Conservation (phyloP, 2,113 vertebrate genomes). For the Saimiri boliviensis region DNA sequence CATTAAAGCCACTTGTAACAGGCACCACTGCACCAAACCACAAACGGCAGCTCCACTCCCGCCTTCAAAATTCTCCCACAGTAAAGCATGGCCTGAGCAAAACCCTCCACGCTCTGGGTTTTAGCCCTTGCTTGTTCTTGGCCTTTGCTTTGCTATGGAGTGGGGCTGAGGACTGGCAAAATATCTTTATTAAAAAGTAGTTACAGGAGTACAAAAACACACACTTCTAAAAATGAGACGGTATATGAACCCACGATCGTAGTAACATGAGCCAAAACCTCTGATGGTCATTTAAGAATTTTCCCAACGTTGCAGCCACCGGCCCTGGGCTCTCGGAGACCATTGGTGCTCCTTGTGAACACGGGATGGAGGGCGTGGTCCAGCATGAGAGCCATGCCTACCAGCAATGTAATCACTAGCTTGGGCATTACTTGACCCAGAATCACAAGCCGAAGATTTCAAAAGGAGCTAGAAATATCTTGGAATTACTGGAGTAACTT, state of each 20-base stretch:
- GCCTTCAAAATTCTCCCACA: background rate
- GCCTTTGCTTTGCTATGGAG: background rate
- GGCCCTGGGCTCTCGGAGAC: background rate
- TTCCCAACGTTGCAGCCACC: background rate
- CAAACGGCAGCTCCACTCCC: conserved; percentile 47
- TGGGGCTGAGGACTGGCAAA: background rate
- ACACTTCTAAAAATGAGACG: background rate
- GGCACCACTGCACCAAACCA: conserved; percentile 40
- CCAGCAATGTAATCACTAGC: background rate
- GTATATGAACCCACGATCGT: background rate
- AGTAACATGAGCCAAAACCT: background rate
- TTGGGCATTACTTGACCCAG: background rate
- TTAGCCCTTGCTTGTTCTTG: background rate
- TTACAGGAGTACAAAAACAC: background rate
- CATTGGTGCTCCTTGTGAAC: background rate
- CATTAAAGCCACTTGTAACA: conserved; percentile 57
- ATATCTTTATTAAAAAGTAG: background rate
- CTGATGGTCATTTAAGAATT: background rate
- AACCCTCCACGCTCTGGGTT: background rate
- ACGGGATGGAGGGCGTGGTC: background rate
- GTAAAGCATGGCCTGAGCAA: background rate
- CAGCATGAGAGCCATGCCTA: background rate
- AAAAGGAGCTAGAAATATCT: background rate
- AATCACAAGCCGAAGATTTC: background rate
- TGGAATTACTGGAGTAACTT: background rate